Conservation (phyloP, 1,140 invertebrate species). For the Drosophila ambigua region DNA sequence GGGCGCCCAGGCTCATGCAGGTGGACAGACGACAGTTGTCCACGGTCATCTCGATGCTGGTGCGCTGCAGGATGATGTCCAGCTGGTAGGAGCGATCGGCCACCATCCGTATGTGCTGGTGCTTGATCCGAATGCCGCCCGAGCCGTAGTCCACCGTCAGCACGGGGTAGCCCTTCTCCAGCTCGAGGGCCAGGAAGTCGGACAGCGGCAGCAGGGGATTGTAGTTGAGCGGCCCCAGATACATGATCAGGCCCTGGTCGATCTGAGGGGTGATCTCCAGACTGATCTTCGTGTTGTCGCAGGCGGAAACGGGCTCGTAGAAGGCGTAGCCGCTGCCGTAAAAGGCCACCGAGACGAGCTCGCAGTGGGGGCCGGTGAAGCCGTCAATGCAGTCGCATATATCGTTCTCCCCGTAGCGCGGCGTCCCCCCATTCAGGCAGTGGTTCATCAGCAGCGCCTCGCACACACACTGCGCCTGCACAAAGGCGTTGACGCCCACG, state of each 20-base stretch:
- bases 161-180: slow-evolving; percentile 92
- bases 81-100: slow-evolving; percentile 92
- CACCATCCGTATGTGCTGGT: slow-evolving; percentile 89
- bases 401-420: slow-evolving; percentile 84
- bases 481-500: slow-evolving; percentile 92
- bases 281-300: slow-evolving; percentile 90
- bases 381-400: slow-evolving; percentile 88
- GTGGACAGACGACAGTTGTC: slow-evolving; percentile 89
- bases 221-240: slow-evolving; percentile 92
- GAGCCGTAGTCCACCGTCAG: slow-evolving; percentile 95
- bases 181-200: slow-evolving; percentile 96
- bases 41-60: slow-evolving; percentile 90
- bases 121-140: slow-evolving; percentile 89
- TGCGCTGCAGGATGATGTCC: slow-evolving; percentile 90
- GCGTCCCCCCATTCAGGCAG: slow-evolving; percentile 90
- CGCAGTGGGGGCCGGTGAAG: slow-evolving; percentile 94
- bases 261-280: slow-evolving; percentile 91
- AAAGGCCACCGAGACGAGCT: slow-evolving; percentile 94
- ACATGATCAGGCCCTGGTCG: slow-evolving; percentile 93
- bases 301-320: slow-evolving; percentile 91
- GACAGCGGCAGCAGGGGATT: slow-evolving; percentile 86
- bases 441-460: slow-evolving; percentile 84
- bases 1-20: slow-evolving; percentile 89
- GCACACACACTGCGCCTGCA: slow-evolving; percentile 91
- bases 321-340: slow-evolving; percentile 94